Conservation (phyloP, 2,113 vertebrate species). For the Oncorhynchus nerka region DNA sequence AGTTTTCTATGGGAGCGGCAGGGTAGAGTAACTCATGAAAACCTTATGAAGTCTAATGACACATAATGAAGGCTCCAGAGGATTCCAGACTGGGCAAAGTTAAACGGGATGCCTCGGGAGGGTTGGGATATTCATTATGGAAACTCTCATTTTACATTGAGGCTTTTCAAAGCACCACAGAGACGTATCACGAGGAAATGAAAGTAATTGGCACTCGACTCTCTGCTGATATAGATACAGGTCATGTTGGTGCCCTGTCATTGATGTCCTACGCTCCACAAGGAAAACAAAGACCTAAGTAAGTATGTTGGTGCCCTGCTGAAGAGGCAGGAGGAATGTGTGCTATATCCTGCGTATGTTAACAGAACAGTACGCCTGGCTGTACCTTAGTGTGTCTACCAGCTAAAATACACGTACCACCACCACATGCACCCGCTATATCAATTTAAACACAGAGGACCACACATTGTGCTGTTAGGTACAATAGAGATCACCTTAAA, state of each 20-base stretch:
- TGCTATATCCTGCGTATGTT: too few relatives aligned
- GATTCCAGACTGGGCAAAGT: slow-evolving; percentile 22
- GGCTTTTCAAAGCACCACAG: slow-evolving; percentile 15
- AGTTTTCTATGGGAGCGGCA: slow-evolving; percentile 1
- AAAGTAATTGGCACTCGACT: slow-evolving; percentile 12
- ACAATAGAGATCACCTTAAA: too few relatives aligned
- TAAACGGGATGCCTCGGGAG: slow-evolving; percentile 37
- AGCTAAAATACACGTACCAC: too few relatives aligned
- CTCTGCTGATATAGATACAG: not conserved
- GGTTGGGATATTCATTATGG: slow-evolving; percentile 41
- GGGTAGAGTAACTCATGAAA: slow-evolving; percentile 51
- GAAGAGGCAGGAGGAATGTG: not conserved
- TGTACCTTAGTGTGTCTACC: too few relatives aligned
- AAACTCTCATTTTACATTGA: slow-evolving; percentile 30
- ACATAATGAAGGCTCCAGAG: slow-evolving; percentile 48
- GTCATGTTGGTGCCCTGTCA: not conserved
- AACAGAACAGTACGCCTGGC: too few relatives aligned
- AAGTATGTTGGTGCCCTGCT: too few relatives aligned
- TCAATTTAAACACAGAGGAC: too few relatives aligned
- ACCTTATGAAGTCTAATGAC: slow-evolving; percentile 61
- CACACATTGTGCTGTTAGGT: too few relatives aligned
- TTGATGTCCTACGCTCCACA: not conserved
- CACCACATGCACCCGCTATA: too few relatives aligned
- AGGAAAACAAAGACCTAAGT: too few relatives aligned
- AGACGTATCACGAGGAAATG: slow-evolving; percentile 7